Conservation (phyloP, 2,888 invertebrate genomes). For the Tinea trinotella region DNA sequence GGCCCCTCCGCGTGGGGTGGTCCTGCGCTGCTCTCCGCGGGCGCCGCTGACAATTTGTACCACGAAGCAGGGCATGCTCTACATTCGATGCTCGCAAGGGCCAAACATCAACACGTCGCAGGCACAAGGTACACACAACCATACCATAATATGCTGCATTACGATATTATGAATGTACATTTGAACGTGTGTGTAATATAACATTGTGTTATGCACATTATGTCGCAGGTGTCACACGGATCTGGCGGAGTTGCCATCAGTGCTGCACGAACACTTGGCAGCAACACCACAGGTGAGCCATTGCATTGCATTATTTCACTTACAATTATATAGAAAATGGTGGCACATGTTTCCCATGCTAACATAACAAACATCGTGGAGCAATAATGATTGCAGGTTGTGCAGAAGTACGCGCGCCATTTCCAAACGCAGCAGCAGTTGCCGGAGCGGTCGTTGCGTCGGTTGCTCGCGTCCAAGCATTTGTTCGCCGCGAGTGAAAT, state of each 20-base stretch:
- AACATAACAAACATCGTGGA: too few relatives aligned
- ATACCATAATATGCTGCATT: not conserved
- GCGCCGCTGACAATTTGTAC: conserved; percentile 95
- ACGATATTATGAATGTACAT: not conserved
- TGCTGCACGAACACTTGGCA: conserved; percentile 98
- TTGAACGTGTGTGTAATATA: too few relatives aligned
- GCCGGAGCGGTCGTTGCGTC: conserved; percentile 83
- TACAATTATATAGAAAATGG: too few relatives aligned
- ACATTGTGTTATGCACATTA: too few relatives aligned
- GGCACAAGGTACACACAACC: conserved; percentile 83
- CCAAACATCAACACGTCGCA: conserved; percentile 96
- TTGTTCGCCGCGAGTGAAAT: conserved; percentile 92
- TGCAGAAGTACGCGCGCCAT: conserved; percentile 90
- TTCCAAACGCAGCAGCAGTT: conserved; percentile 90
- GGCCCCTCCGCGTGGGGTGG: conserved; percentile 78
- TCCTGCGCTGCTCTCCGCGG: conserved; percentile 85
- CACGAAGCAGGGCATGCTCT: conserved; percentile 99
- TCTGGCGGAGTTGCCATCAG: conserved; percentile 99
- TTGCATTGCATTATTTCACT: too few relatives aligned
- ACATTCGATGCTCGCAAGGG: conserved; percentile 98
- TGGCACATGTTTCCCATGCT: too few relatives aligned
- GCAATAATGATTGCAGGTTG: conserved; percentile 75
- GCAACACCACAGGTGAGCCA: conserved; percentile 82
- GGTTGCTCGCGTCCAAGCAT: conserved; percentile 88
- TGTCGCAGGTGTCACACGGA: conserved; percentile 75